These are phyloP conservation scores for Fulica atra DNA, from an alignment of 2,113 vertebrate genomes.

Conservation along the genomic window DNA sequence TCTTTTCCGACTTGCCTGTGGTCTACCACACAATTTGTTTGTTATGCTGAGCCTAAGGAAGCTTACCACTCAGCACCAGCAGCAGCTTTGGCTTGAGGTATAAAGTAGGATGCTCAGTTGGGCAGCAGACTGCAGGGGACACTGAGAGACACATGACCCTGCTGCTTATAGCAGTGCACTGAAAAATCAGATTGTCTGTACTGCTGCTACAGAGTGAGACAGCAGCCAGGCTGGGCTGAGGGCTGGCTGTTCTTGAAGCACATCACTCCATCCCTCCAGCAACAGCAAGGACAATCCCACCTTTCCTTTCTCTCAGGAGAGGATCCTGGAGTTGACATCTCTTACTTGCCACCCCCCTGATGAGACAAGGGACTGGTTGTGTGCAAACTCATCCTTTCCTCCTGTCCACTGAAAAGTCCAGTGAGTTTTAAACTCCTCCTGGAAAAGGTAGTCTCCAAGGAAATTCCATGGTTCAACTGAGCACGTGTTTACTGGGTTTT, in stretches of 20 bases:
- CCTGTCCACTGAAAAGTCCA: background rate
- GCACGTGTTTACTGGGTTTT: rapidly evolving
- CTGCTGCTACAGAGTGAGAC: background rate
- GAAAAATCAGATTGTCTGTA: background rate
- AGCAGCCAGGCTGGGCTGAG: background rate
- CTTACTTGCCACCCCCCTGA: rapidly evolving
- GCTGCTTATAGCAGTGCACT: background rate
- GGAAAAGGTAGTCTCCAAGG: background rate
- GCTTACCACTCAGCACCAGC: background rate
- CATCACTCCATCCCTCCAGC: background rate
- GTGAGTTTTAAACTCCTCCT: background rate
- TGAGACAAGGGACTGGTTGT: background rate
- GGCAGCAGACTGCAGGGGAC: background rate
- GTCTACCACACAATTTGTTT: slow-evolving; percentile 36
- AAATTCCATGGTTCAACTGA: background rate
- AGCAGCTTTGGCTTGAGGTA: background rate
- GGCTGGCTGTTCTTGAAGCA: background rate
- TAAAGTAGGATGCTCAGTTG: rapidly evolving
- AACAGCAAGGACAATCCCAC: background rate
- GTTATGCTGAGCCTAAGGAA: background rate
- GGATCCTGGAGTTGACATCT: background rate
- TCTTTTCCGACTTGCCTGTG: background rate
- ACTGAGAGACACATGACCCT: background rate
- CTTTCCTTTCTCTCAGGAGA: background rate
- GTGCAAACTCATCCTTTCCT: background rate